Base-by-base conservation (phyloP, 2,888 invertebrate species). In the Ophion ventricosus region DNA sequence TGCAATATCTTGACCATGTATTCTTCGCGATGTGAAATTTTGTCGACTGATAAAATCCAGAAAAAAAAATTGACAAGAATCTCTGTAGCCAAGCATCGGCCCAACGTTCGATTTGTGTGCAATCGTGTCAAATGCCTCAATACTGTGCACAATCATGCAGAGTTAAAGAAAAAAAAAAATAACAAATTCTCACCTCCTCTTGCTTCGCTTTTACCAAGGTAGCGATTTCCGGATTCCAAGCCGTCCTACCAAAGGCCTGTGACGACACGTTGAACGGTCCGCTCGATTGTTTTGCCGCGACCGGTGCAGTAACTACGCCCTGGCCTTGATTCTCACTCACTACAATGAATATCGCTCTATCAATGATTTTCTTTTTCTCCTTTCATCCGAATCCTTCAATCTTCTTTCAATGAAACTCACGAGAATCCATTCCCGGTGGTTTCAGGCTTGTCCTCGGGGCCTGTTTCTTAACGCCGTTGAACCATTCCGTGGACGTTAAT, bases 381-480 rank as follows among this genome's bases (percentile, higher is more conserved):
- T 63, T 35, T 14, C 0, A 3, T 1, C 17, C 17, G 40, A 40
- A 17, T 2, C 14, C 4, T 49, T 49, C 14, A 14, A 49, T 49
- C 2, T 14, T 14, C 49, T 3, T 49, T 4, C 17, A 1, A 49
- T 49, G 11, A 11, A 35, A 94, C 95, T 95, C 93, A 98, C 98
- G 94, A 67, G 96, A 95, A 88, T 96, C 96, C 98, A 99, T 98
- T 92, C 97, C 97, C 49, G 96, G 95, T 40, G 99, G 98, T 92
- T 97, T 96, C 87, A 99, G 94, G 91, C 96, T 97, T 86, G 96
- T 94, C 77, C 96, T 95, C 82, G 93, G 93, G 0, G 96, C 95
- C 69, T 94, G 92, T 86, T 95, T 95, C 88, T 95, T 95, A 75
- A 94, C 94, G 40, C 96, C 96, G 67, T 93, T 93, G 88, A 98